phyloP scores from a whole-genome alignment of 2,113 vertebrate species.

The Calyptomena viridis region DNA sequence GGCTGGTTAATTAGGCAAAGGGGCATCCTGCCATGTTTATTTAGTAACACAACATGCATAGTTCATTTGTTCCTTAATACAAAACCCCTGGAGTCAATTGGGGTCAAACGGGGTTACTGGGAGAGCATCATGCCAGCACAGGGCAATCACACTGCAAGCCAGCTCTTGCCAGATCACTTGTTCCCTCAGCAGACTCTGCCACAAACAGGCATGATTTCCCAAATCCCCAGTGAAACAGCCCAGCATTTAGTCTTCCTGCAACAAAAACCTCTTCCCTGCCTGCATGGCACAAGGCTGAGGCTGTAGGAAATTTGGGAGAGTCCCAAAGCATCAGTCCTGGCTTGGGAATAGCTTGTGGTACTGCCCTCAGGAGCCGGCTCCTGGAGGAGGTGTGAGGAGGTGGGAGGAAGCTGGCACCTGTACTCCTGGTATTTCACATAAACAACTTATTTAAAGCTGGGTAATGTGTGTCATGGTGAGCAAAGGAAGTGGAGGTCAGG shows the following conservation, averaged over 20 bases:
- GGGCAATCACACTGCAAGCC: background rate
- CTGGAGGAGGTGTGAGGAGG: slow-evolving; percentile 20
- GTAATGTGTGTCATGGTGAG: background rate
- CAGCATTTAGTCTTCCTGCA: background rate
- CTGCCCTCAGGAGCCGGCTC: background rate
- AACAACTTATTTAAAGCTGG: slow-evolving; percentile 27
- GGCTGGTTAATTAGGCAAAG: slow-evolving; percentile 39
- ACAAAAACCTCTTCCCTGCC: background rate
- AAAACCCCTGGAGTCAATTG: background rate
- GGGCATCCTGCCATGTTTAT: slow-evolving; percentile 18
- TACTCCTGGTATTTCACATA: background rate
- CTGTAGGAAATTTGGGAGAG: background rate
- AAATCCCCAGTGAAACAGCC: accelerated
- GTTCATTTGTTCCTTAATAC: background rate
- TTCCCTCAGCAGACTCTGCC: background rate
- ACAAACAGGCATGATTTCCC: background rate
- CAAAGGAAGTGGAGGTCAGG: background rate
- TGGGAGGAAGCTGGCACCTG: slow-evolving; percentile 40
- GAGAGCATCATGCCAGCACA: background rate
- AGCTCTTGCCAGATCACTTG: background rate
- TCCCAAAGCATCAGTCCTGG: background rate
- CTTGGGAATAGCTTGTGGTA: background rate
- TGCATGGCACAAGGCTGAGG: background rate
- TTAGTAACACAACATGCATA: slow-evolving; percentile 31
- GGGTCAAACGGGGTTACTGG: background rate